These are phyloP conservation scores for Smutsia gigantea DNA, from an alignment of 2,797 vertebrate genomes.

Conservation along the genomic window DNA sequence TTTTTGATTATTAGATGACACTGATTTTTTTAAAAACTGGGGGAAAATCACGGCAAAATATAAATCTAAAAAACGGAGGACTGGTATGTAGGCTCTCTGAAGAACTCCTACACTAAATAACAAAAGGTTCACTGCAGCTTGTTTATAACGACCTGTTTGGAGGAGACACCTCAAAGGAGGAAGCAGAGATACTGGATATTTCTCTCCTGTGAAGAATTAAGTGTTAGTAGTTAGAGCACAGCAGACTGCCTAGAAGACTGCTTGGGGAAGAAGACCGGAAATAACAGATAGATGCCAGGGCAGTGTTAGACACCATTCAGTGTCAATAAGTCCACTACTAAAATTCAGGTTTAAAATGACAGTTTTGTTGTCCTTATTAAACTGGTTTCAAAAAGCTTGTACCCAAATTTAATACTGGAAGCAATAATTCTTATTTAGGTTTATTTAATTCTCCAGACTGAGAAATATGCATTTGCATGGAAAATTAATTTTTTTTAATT, in stretches of 20 bases:
- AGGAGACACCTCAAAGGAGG: not conserved
- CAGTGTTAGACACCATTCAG: not conserved
- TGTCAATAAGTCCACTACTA: not conserved
- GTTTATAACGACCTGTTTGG: not conserved
- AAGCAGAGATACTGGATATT: not conserved
- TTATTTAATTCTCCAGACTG: not conserved
- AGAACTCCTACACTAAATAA: not conserved
- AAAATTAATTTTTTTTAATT: conserved; percentile 51
- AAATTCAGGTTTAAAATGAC: not conserved
- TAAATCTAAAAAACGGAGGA: not conserved
- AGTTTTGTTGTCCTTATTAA: not conserved
- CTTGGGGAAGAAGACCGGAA: not conserved
- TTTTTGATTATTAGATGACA: not conserved
- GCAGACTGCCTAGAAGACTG: not conserved
- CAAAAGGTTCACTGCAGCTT: not conserved
- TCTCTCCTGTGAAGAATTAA: not conserved
- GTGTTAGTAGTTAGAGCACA: not conserved
- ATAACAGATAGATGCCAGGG: not conserved
- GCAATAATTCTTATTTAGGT: conserved; percentile 11
- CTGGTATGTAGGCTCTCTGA: not conserved
- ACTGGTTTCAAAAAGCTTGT: conserved; percentile 41
- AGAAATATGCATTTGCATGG: not conserved
- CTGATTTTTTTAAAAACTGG: not conserved
- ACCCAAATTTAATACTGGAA: conserved; percentile 8
- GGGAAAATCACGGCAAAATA: not conserved